These are phyloP conservation scores for Myotis vivesi DNA, from an alignment of 2,797 vertebrate species.

Conservation along the genomic window DNA sequence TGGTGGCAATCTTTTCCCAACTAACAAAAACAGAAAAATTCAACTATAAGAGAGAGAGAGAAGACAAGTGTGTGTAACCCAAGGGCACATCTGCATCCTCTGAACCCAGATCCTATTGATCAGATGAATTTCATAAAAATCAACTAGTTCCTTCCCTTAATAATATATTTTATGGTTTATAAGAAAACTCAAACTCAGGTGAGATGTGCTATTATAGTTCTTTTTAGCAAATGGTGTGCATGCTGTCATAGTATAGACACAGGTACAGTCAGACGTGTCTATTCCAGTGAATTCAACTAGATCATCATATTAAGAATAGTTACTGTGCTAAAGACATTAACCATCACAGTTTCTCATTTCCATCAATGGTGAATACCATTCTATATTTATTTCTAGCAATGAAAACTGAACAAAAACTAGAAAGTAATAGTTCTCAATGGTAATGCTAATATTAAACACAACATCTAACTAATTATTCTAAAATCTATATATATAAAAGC, in stretches of 20 bases:
- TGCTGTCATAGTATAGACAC: slow-evolving; percentile 21
- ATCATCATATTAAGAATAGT: slow-evolving; percentile 56
- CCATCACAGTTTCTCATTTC: slow-evolving; percentile 40
- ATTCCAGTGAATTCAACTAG: slow-evolving; percentile 50
- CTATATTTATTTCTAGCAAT: slow-evolving; percentile 36
- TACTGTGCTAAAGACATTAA: slow-evolving; percentile 41
- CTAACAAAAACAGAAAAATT: slow-evolving; percentile 26
- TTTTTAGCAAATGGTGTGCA: slow-evolving; percentile 42
- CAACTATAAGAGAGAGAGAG: neutral
- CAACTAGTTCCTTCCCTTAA: slow-evolving; percentile 42
- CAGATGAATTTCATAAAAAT: slow-evolving; percentile 42
- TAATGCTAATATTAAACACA: slow-evolving; percentile 28
- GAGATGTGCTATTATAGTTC: neutral
- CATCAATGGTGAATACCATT: slow-evolving; percentile 48
- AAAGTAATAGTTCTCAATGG: slow-evolving; percentile 21
- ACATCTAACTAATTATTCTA: slow-evolving; percentile 48
- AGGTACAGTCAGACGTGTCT: slow-evolving; percentile 32
- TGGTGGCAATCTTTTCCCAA: neutral
- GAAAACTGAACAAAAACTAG: slow-evolving; percentile 50
- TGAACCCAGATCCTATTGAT: neutral
- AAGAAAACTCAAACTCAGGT: slow-evolving; percentile 58
- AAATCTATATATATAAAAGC: neutral
- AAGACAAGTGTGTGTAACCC: neutral
- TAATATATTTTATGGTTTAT: slow-evolving; percentile 40
- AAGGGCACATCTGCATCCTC: neutral